Conservation (phyloP, 2,797 vertebrate species). For the Notoglanidium macrostoma region DNA sequence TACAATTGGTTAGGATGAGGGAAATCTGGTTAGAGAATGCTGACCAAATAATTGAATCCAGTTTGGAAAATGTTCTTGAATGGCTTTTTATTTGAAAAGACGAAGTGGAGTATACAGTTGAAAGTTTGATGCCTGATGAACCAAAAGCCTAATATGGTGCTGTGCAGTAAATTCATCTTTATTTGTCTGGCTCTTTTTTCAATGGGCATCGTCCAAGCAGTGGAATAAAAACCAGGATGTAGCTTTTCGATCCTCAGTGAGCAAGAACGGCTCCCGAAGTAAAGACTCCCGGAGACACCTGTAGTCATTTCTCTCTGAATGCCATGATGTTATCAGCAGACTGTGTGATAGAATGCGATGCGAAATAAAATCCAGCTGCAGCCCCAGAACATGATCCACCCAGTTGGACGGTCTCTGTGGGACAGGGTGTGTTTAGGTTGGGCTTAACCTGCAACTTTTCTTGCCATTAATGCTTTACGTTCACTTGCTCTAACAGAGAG, state of each 20-base stretch:
- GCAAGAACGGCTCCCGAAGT: neutral
- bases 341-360: neutral
- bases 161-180: neutral
- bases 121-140: neutral
- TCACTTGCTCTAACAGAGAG: neutral
- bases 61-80: neutral
- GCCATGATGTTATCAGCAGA: neutral
- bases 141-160: neutral
- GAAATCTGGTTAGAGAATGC: neutral
- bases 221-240: neutral
- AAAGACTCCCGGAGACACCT: neutral
- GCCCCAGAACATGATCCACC: neutral
- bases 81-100: constrained; percentile 1
- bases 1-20: neutral
- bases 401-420: neutral
- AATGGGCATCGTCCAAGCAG: neutral
- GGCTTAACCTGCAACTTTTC: constrained; percentile 16
- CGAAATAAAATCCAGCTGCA: neutral
- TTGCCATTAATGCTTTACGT: constrained; percentile 4
- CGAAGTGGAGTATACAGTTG: neutral
- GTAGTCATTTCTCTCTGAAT: neutral
- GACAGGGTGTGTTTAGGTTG: constrained; percentile 28
- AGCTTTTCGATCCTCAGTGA: neutral
- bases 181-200: neutral
- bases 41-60: neutral